Conservation (phyloP, 2,113 vertebrate genomes). For the Apistogramma diplotaenia region DNA sequence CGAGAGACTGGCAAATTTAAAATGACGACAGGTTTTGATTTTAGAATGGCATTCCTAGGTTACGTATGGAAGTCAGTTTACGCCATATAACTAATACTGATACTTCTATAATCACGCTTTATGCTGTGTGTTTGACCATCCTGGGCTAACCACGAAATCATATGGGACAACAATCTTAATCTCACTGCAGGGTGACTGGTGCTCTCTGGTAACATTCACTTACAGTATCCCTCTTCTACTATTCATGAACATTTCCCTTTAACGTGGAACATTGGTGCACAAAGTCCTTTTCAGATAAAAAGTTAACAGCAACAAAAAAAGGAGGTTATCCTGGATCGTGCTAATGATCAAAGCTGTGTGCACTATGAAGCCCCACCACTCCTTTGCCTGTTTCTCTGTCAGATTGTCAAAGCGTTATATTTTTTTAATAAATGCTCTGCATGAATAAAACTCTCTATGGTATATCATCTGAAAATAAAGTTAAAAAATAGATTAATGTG, state of each 20-base stretch:
- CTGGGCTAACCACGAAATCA: background rate
- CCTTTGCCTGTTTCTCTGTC: conserved; percentile 21
- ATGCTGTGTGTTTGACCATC: background rate
- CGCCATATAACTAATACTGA: conserved; percentile 3
- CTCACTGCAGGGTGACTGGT: background rate
- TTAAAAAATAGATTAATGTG: conserved; percentile 23
- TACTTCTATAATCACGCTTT: conserved; percentile 23
- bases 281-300: conserved; percentile 21
- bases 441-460: conserved; percentile 19
- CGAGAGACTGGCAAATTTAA: background rate
- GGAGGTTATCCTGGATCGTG: background rate
- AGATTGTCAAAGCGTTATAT: conserved; percentile 68
- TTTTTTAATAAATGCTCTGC: conserved; percentile 54
- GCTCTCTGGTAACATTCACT: conserved; percentile 27
- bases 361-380: conserved; percentile 7
- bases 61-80: conserved; percentile 23
- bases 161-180: background rate
- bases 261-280: background rate
- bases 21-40: too few species aligned
- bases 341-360: background rate
- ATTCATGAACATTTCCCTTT: conserved; percentile 7
- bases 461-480: conserved; percentile 46
- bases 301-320: conserved; percentile 22
- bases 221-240: conserved; percentile 6
- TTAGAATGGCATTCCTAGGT: background rate